Conservation (phyloP, 1,140 invertebrate species). For the Drosophila funebris region DNA sequence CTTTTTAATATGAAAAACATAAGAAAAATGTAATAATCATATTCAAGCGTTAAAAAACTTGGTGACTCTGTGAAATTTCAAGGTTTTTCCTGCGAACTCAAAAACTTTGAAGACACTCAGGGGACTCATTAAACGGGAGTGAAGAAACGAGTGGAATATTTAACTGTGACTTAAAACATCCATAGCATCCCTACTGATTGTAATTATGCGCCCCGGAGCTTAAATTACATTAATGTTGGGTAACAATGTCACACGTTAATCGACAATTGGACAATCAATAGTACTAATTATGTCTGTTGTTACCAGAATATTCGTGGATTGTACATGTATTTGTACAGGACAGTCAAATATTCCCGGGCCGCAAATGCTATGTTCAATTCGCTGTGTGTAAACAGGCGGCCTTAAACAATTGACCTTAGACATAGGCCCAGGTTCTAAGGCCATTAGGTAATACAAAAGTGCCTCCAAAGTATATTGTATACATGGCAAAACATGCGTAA, state of each 20-base stretch:
- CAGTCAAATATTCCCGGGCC: conserved; percentile 26
- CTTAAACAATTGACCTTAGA: conserved; percentile 16
- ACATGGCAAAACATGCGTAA: conserved; percentile 73
- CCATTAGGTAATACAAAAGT: conserved; percentile 17
- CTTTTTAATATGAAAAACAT: conserved; percentile 30
- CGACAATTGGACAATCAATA: conserved; percentile 59
- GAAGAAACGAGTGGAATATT: conserved; percentile 17
- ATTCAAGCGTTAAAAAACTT: conserved; percentile 28
- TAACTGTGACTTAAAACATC: conserved; percentile 24
- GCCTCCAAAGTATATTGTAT: conserved; percentile 31
- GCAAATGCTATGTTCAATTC: too few species aligned
- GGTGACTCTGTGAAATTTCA: conserved; percentile 11
- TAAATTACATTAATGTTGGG: conserved; percentile 6
- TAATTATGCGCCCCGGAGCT: conserved; percentile 6
- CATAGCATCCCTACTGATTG: neutral
- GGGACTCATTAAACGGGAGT: conserved; percentile 25
- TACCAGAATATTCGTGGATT: neutral
- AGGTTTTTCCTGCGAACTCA: neutral
- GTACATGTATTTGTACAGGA: conserved; percentile 17
- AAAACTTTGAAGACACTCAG: conserved; percentile 26
- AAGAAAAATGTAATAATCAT: conserved; percentile 36
- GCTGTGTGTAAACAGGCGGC: conserved; percentile 10
- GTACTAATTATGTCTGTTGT: conserved; percentile 42
- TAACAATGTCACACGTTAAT: conserved; percentile 31
- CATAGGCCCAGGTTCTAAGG: neutral